These are phyloP conservation scores for Clanis bilineata DNA, from an alignment of 2,888 invertebrate species.

Conservation along the genomic window DNA sequence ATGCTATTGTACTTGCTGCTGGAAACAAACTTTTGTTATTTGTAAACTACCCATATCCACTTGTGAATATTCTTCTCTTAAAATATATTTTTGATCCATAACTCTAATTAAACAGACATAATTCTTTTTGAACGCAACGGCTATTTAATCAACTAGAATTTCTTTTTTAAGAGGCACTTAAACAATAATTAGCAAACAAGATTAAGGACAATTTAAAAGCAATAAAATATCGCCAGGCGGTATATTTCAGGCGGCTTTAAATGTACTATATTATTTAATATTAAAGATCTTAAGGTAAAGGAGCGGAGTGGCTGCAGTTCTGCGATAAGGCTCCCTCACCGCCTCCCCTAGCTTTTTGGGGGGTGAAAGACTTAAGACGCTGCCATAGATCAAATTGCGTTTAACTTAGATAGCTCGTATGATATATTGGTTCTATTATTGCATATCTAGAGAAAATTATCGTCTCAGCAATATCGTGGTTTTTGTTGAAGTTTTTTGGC, in stretches of 20 bases:
- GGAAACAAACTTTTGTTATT: no score
- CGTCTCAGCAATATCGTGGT: slow-evolving; percentile 43
- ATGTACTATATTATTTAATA: slow-evolving; percentile 80
- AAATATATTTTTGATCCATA: no score
- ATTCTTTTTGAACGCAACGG: no score
- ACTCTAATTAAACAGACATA: no score
- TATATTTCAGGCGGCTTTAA: slow-evolving; percentile 68
- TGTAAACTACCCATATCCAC: no score
- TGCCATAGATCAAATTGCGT: slow-evolving; percentile 81
- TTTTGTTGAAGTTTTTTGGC: not conserved
- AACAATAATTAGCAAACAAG: slow-evolving; percentile 24
- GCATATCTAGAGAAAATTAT: slow-evolving; percentile 76
- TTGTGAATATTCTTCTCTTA: no score
- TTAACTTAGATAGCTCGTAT: slow-evolving; percentile 80
- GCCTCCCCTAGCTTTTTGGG: slow-evolving; percentile 61
- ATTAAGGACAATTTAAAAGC: slow-evolving; percentile 24
- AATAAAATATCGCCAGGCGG: slow-evolving; percentile 58
- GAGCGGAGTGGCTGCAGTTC: slow-evolving; percentile 78
- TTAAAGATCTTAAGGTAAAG: slow-evolving; percentile 82
- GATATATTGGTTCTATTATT: slow-evolving; percentile 78
- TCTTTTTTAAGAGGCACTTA: slow-evolving; percentile 1
- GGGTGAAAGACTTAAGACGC: slow-evolving; percentile 72
- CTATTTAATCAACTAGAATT: no score
- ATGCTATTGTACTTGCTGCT: no score
- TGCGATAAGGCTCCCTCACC: slow-evolving; percentile 72